Conservation (phyloP, 2,113 vertebrate genomes). For the Mixornis gularis region DNA sequence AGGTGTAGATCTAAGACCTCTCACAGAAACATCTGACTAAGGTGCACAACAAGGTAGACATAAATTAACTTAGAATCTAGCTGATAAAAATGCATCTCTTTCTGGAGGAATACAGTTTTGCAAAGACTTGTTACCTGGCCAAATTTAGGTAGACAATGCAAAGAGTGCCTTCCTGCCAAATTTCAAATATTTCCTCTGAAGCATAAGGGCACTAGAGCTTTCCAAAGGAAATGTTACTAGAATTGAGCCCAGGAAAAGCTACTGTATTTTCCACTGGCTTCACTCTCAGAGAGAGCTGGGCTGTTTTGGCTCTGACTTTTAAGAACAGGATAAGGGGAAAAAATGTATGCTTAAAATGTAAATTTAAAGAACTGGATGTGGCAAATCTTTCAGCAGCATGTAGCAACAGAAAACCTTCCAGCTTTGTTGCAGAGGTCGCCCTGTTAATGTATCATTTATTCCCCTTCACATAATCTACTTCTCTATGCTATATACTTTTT, state of each 20-base stretch:
- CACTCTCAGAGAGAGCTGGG: background rate
- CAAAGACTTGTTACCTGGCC: background rate
- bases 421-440: background rate
- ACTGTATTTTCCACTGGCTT: conserved; percentile 23
- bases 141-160: background rate
- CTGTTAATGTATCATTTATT: background rate
- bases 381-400: background rate
- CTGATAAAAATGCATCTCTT: background rate
- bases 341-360: background rate
- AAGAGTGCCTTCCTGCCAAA: conserved; percentile 5
- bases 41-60: background rate
- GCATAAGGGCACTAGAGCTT: background rate
- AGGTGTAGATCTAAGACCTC: background rate
- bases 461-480: background rate
- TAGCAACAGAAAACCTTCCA: background rate
- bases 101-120: background rate
- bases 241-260: conserved; percentile 10
- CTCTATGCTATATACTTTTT: background rate
- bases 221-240: conserved; percentile 30
- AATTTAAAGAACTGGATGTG: background rate
- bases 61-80: background rate
- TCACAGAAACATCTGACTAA: background rate
- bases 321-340: background rate
- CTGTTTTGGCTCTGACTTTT: background rate
- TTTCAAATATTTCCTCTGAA: conserved; percentile 14